Evolutionary conservation across 64 coral and sea anemone species (phyloP).

Genomic region (Montipora sp.): DNA sequence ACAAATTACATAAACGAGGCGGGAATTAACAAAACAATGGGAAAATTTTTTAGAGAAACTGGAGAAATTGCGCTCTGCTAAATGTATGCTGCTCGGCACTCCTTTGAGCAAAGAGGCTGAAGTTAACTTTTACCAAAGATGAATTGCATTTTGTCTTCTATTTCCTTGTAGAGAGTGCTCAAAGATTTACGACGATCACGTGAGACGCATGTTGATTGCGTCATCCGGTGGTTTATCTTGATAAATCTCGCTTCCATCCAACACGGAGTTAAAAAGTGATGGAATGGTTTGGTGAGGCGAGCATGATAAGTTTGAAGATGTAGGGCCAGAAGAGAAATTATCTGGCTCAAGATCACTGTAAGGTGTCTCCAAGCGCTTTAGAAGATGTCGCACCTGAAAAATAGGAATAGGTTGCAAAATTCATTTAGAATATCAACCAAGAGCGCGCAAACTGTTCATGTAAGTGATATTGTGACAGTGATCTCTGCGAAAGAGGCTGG

Average conservation of each 20-base stretch:
- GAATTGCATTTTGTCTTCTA: too few relatives aligned
- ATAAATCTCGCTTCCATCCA: background rate
- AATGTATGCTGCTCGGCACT: too few relatives aligned
- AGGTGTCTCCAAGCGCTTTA: constrained; percentile 80
- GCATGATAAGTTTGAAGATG: background rate
- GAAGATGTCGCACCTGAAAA: constrained; percentile 66
- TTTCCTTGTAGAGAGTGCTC: too few relatives aligned
- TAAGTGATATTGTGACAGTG: too few relatives aligned
- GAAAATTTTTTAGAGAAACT: too few relatives aligned
- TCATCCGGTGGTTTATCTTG: constrained; percentile 74
- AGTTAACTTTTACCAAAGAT: too few relatives aligned
- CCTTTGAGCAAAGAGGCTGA: too few relatives aligned
- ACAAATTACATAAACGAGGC: too few relatives aligned
- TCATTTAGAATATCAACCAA: background rate
- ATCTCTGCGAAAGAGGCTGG: too few relatives aligned
- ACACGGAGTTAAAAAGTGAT: background rate
- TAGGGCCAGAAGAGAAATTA: background rate
- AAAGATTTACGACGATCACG: constrained; percentile 82
- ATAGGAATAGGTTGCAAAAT: background rate
- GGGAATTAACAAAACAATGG: too few relatives aligned
- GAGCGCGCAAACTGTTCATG: background rate
- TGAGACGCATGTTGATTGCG: constrained; percentile 74
- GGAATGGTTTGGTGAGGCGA: background rate
- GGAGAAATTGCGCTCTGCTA: too few relatives aligned
- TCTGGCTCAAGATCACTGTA: constrained; percentile 64